Percentiles rank a stretch among this genome's conserved stretches.
Conservation (phyloP, 2,113 vertebrate genomes). For the Gorsachius goisagi region DNA sequence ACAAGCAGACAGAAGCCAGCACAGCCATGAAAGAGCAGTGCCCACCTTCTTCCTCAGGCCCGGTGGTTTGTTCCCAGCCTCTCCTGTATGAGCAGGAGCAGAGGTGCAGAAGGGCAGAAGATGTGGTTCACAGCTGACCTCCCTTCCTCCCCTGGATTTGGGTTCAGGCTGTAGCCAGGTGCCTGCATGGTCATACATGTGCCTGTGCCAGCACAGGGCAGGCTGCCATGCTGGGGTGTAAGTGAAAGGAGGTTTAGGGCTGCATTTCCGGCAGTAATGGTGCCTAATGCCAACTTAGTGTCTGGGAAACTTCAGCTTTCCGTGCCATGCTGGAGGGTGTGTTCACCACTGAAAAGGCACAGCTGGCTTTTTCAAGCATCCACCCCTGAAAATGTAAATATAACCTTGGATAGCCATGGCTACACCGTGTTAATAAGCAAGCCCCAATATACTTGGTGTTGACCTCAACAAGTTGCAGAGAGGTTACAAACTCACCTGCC, state of each 20-base stretch:
- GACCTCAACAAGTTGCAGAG: neutral
- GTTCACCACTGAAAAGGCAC: neutral
- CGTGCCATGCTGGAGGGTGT: fast-evolving
- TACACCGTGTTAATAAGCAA: neutral
- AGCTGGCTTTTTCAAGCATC: neutral
- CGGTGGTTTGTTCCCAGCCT: neutral
- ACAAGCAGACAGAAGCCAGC: neutral
- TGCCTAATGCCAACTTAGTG: neutral
- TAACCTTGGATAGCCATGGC: neutral
- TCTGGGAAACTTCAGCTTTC: neutral
- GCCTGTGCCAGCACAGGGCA: neutral
- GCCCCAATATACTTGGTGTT: neutral
- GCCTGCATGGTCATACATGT: fast-evolving
- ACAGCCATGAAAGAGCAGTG: neutral
- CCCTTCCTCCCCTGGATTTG: neutral
- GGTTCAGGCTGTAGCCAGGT: neutral
- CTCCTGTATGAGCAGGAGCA: neutral
- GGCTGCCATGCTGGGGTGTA: neutral
- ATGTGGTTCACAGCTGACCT: neutral
- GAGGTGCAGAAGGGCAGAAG: neutral
- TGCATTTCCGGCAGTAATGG: neutral
- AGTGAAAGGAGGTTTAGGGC: neutral
- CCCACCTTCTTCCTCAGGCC: neutral
- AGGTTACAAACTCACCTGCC: neutral
- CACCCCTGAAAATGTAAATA: neutral